Evolutionary conservation across 2,113 vertebrate genomes (phyloP).

Genomic region (Etia nguti): DNA sequence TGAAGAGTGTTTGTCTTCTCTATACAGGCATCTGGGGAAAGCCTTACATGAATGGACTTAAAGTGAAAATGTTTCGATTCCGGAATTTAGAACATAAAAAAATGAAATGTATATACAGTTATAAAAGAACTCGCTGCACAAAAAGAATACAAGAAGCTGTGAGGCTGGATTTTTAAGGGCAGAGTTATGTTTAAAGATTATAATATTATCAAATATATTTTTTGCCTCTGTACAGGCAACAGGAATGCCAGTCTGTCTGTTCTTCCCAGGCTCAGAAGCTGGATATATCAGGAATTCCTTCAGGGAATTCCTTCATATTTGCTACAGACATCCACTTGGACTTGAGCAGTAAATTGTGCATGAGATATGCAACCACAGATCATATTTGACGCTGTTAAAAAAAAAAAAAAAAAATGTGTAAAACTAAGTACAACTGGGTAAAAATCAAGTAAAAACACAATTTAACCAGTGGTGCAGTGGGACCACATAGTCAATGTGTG

Average conservation of each 20-base stretch:
- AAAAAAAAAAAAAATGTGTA: accelerated
- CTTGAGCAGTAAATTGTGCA: neutral
- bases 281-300: neutral
- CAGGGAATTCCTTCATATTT: neutral
- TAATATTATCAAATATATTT: neutral
- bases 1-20: neutral
- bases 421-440: neutral
- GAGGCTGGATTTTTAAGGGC: neutral
- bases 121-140: neutral
- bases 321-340: neutral
- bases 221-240: neutral
- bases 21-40: neutral
- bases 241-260: neutral
- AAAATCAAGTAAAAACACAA: accelerated
- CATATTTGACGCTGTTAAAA: neutral
- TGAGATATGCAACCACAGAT: neutral
- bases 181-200: neutral
- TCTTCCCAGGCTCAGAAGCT: neutral
- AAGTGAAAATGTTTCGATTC: neutral
- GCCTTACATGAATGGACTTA: neutral
- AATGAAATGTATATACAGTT: accelerated
- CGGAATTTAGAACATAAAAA: neutral
- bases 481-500: neutral
- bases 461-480: neutral
- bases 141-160: neutral